These are phyloP conservation scores for Linyphia triangularis DNA, from an alignment of 2,888 invertebrate species.

Conservation along the genomic window DNA sequence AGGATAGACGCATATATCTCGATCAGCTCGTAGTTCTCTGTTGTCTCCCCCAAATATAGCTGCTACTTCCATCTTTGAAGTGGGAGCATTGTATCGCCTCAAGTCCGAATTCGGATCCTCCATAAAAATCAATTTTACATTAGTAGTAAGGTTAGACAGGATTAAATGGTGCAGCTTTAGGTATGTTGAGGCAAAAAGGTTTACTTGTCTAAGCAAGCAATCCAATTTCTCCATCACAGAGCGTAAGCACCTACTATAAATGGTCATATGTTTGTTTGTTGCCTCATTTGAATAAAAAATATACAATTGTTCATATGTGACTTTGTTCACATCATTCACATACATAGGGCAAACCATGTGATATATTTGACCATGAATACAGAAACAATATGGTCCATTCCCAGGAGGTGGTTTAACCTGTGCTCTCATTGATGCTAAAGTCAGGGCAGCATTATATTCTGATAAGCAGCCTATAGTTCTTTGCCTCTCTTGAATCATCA, in stretches of 20 bases:
- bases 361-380: conserved; percentile 76
- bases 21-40: conserved; percentile 75
- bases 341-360: conserved; percentile 73
- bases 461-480: conserved; percentile 1
- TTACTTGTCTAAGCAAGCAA: conserved; percentile 44
- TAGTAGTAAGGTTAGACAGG: background rate
- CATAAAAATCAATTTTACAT: conserved; percentile 11
- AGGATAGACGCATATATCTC: conserved; percentile 74
- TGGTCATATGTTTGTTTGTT: conserved; percentile 34
- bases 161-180: conserved; percentile 75
- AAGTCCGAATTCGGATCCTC: conserved; percentile 11
- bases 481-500: background rate
- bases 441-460: background rate
- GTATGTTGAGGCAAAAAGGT: conserved; percentile 74
- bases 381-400: conserved; percentile 67
- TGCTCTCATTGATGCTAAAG: conserved; percentile 73
- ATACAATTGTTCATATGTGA: conserved; percentile 70
- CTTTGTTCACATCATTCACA: conserved; percentile 3
- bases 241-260: conserved; percentile 35
- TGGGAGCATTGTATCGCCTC: conserved; percentile 30
- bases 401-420: conserved; percentile 10
- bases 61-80: conserved; percentile 20
- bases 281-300: conserved; percentile 75
- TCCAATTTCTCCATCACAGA: conserved; percentile 48
- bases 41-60: conserved; percentile 69